phyloP scores from a whole-genome alignment of 2,113 vertebrate species.

The Leptosomus discolor region DNA sequence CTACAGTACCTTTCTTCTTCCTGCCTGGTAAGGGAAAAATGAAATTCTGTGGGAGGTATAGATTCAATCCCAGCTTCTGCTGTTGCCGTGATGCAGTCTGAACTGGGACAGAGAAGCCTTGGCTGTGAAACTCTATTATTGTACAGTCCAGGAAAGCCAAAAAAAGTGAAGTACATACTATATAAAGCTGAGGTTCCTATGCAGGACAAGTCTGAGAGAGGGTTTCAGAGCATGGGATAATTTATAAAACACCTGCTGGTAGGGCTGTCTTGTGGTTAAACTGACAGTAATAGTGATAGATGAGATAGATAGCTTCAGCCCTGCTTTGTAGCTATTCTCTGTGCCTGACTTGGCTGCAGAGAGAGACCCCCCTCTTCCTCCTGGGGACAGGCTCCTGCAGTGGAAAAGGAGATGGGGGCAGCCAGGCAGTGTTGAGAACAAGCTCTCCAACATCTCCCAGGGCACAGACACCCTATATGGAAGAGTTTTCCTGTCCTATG shows the following conservation, averaged over 20 bases:
- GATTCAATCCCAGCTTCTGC: not conserved
- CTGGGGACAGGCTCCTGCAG: not conserved
- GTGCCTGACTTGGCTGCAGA: not conserved
- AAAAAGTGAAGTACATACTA: not conserved
- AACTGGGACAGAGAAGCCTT: not conserved
- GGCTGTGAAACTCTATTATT: not conserved
- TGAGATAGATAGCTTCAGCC: not conserved
- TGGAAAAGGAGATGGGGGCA: not conserved
- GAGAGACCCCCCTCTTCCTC: too few species aligned
- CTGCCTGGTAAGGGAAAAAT: not conserved
- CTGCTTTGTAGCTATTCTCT: not conserved
- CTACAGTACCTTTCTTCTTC: not conserved
- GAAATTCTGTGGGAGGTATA: not conserved
- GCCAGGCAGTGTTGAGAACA: not conserved
- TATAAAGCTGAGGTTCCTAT: not conserved
- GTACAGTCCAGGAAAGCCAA: not conserved
- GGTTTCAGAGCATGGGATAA: not conserved
- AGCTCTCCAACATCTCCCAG: not conserved
- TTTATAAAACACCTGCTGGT: not conserved
- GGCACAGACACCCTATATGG: not conserved
- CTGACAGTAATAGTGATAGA: not conserved
- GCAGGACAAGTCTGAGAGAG: not conserved
- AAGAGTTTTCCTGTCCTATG: not conserved
- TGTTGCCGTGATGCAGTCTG: not conserved
- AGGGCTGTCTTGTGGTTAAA: constrained; percentile 17